Percentiles rank a stretch among this genome's conserved stretches.
These are phyloP conservation scores for Python bivittatus DNA, from an alignment of 2,113 vertebrate genomes.

Conservation along the genomic window DNA sequence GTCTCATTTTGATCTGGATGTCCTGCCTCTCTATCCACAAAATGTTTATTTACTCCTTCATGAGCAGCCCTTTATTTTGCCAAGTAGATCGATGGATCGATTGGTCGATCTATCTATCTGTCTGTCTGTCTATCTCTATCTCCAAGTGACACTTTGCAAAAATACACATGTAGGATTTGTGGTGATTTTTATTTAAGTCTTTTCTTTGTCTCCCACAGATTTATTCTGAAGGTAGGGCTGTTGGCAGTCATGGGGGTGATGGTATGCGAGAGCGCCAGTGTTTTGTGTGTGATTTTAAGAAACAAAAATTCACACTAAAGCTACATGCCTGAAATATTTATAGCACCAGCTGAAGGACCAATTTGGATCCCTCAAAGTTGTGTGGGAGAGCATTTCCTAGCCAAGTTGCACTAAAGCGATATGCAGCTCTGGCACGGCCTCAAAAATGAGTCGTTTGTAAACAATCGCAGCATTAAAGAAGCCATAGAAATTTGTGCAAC, in stretches of 20 bases:
- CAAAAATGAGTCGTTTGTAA: conserved; percentile 7
- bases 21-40: not conserved
- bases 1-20: not conserved
- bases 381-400: conserved; percentile 28
- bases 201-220: not conserved
- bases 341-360: conserved; percentile 22
- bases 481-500: conserved; percentile 3
- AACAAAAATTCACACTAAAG: not conserved
- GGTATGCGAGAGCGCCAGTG: not conserved
- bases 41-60: not conserved
- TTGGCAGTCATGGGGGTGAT: not conserved
- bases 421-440: not conserved
- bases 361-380: conserved; percentile 6
- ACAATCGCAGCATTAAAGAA: conserved; percentile 13
- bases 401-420: conserved; percentile 22
- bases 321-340: conserved; percentile 31
- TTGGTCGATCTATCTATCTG: too few relatives aligned
- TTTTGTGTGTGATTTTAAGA: not conserved
- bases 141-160: not conserved
- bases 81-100: not conserved
- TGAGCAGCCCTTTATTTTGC: not conserved
- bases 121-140: too few relatives aligned
- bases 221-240: not conserved
- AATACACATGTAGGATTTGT: not conserved
- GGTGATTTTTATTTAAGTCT: not conserved